phyloP scores from a whole-genome alignment of 2,113 vertebrate species.

The Gadus chalcogrammus region DNA sequence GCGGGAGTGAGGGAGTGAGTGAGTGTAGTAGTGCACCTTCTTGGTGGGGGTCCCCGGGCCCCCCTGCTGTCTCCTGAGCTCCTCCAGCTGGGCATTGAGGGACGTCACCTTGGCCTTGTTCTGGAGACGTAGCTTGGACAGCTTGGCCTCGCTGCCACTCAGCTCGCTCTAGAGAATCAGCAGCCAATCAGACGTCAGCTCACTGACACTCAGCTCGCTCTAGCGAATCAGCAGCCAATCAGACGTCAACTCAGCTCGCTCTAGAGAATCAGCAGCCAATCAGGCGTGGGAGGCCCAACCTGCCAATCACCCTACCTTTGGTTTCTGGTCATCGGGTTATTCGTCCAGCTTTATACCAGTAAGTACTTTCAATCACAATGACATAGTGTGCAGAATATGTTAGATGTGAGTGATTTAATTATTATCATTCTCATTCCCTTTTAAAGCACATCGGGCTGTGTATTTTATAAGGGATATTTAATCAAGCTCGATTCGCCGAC shows the following conservation, averaged over 20 bases:
- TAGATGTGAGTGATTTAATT: too few species aligned
- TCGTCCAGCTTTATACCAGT: too few species aligned
- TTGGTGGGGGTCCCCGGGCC: constrained; percentile 65
- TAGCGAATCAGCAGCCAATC: constrained; percentile 29
- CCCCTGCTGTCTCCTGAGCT: constrained; percentile 75
- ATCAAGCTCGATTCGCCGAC: too few species aligned
- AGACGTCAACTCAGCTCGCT: constrained; percentile 69
- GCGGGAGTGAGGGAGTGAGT: not conserved
- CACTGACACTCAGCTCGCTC: constrained; percentile 81
- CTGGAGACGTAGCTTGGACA: constrained; percentile 86
- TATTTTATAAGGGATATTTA: too few species aligned
- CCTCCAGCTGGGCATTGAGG: constrained; percentile 79
- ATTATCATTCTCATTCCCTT: too few species aligned
- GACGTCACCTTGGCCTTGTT: constrained; percentile 87
- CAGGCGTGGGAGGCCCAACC: too few species aligned
- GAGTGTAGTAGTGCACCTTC: constrained; percentile 57
- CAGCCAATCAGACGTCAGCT: constrained; percentile 29
- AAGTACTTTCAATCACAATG: too few species aligned
- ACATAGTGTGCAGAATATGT: too few species aligned
- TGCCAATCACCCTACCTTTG: too few species aligned
- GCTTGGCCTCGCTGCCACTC: constrained; percentile 77
- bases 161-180: constrained; percentile 73
- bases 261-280: constrained; percentile 45
- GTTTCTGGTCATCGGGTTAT: too few species aligned
- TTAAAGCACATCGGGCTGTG: too few species aligned